Conservation (phyloP, 2,113 vertebrate species). For the Sakesphorus luctuosus region DNA sequence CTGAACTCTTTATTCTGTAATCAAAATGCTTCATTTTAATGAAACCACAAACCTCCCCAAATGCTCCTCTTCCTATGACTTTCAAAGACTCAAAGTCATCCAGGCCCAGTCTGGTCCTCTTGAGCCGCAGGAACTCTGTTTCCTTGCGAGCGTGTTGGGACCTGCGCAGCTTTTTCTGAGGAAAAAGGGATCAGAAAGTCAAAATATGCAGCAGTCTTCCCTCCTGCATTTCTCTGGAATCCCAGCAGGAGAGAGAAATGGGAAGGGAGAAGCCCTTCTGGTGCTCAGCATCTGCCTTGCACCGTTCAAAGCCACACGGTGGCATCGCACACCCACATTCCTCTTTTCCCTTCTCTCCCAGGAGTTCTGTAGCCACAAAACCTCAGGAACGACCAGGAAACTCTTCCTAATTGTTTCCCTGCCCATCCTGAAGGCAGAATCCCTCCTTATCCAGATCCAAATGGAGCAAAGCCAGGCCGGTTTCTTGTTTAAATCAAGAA, state of each 20-base stretch:
- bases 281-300: neutral
- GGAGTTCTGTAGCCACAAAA: neutral
- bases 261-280: neutral
- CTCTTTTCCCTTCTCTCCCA: neutral
- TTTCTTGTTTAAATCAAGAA: neutral
- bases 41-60: conserved; percentile 90
- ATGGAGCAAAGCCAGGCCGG: fast-evolving
- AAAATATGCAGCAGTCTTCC: neutral
- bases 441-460: neutral
- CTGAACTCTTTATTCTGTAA: neutral
- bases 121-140: conserved; percentile 94
- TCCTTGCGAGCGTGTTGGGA: conserved; percentile 97
- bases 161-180: conserved; percentile 91
- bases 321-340: conserved; percentile 24
- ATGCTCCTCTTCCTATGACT: conserved; percentile 96
- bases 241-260: neutral
- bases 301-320: conserved; percentile 44
- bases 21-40: neutral
- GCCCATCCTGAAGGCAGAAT: neutral
- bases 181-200: neutral
- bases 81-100: conserved; percentile 98
- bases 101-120: conserved; percentile 93
- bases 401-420: neutral
- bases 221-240: neutral
- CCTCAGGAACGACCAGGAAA: neutral